Conservation (phyloP, 2,888 invertebrate species). For the Dermolepida albohirtum region DNA sequence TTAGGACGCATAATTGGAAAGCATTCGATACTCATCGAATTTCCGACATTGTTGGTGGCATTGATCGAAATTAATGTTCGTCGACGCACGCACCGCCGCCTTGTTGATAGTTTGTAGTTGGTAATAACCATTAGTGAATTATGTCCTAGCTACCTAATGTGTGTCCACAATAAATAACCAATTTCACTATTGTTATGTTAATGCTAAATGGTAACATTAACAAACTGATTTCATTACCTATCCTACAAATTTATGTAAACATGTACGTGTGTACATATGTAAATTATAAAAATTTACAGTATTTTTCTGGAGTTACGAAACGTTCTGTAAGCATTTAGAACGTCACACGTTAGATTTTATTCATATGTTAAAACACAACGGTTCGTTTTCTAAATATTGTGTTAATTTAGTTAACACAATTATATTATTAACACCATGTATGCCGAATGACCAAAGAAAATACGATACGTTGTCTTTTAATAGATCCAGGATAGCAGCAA, state of each 20-base stretch:
- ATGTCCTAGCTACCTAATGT: conserved; percentile 2
- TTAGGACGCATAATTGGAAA: conserved; percentile 35
- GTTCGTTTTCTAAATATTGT: too few species aligned
- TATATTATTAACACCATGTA: too few species aligned
- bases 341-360: too few species aligned
- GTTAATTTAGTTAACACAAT: too few species aligned
- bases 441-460: too few species aligned
- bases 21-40: conserved; percentile 37
- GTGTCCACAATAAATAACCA: conserved; percentile 16
- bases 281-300: neutral
- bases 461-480: too few species aligned
- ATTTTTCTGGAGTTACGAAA: neutral
- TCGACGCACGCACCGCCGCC: conserved; percentile 17
- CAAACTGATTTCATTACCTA: conserved; percentile 13
- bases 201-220: conserved; percentile 18
- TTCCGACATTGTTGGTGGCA: conserved; percentile 32
- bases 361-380: too few species aligned
- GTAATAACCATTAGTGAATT: conserved; percentile 27
- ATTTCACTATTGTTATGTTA: conserved; percentile 25
- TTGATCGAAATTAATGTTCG: conserved; percentile 35
- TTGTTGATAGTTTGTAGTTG: conserved; percentile 28
- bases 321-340: too few species aligned
- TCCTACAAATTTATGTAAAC: neutral
- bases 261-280: neutral
- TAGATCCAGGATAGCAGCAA: too few species aligned